Conservation (phyloP, 2,113 vertebrate species). For the Bufo gargarizans region DNA sequence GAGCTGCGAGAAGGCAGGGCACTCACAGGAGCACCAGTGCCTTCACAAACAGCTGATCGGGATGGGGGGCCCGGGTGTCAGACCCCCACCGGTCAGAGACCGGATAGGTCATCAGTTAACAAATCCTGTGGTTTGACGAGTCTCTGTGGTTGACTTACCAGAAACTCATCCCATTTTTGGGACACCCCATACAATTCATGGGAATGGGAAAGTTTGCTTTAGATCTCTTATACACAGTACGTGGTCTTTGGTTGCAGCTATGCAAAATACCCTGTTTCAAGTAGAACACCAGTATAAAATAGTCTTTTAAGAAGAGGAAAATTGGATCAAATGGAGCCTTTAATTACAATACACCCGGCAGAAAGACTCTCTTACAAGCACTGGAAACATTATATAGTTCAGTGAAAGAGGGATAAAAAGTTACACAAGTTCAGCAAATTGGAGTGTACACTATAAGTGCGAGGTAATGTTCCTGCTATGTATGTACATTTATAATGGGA, state of each 20-base stretch:
- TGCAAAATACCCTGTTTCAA: background rate
- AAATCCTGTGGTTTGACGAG: too few relatives aligned
- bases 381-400: background rate
- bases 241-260: background rate
- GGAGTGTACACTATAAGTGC: background rate
- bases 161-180: too few relatives aligned
- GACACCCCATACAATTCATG: background rate
- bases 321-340: background rate
- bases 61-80: too few relatives aligned
- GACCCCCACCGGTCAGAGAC: too few relatives aligned
- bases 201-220: background rate
- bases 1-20: too few relatives aligned
- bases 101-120: too few relatives aligned
- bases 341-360: conserved; percentile 10
- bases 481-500: conserved; percentile 22
- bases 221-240: background rate
- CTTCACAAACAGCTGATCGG: too few relatives aligned
- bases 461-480: conserved; percentile 17
- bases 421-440: conserved; percentile 26
- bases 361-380: background rate
- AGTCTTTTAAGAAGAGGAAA: background rate
- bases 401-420: conserved; percentile 21
- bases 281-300: background rate
- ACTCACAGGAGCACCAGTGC: too few relatives aligned
- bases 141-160: too few relatives aligned